phyloP scores from a whole-genome alignment of 2,888 invertebrate genomes.

The Petrolisthes manimaculis region DNA sequence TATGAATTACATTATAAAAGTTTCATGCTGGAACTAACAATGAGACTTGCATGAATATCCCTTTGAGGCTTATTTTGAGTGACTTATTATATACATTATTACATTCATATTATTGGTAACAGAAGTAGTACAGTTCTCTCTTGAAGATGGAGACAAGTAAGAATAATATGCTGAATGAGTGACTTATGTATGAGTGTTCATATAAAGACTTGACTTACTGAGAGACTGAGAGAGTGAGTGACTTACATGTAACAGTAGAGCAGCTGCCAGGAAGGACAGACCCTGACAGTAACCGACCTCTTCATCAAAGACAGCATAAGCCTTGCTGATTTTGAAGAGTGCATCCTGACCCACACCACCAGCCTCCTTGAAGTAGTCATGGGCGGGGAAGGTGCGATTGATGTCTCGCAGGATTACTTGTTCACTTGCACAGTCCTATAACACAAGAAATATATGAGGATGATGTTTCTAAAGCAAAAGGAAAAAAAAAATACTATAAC shows the following conservation, averaged over 20 bases:
- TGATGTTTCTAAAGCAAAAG: neutral
- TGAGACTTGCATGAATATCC: no score
- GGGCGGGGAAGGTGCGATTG: slow-evolving; percentile 97
- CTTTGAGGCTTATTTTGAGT: no score
- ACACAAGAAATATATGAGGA: neutral
- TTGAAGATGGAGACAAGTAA: neutral
- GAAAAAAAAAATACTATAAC: neutral
- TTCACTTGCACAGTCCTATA: slow-evolving; percentile 86
- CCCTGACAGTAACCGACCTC: slow-evolving; percentile 99
- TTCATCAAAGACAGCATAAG: slow-evolving; percentile 95
- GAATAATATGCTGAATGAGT: neutral
- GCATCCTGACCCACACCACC: slow-evolving; percentile 97
- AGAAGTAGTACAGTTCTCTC: neutral
- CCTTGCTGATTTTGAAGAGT: slow-evolving; percentile 93
- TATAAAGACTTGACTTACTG: neutral
- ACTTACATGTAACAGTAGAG: slow-evolving; percentile 92
- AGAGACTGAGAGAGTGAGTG: neutral
- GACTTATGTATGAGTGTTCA: neutral
- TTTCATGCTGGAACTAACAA: no score
- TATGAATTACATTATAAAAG: no score
- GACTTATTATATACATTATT: no score
- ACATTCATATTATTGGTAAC: no score
- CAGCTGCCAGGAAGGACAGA: slow-evolving; percentile 96
- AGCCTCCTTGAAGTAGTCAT: slow-evolving; percentile 95
- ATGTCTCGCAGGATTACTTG: slow-evolving; percentile 96